phyloP scores from a whole-genome alignment of 2,797 vertebrate species.

The Myiotriccus ornatus region DNA sequence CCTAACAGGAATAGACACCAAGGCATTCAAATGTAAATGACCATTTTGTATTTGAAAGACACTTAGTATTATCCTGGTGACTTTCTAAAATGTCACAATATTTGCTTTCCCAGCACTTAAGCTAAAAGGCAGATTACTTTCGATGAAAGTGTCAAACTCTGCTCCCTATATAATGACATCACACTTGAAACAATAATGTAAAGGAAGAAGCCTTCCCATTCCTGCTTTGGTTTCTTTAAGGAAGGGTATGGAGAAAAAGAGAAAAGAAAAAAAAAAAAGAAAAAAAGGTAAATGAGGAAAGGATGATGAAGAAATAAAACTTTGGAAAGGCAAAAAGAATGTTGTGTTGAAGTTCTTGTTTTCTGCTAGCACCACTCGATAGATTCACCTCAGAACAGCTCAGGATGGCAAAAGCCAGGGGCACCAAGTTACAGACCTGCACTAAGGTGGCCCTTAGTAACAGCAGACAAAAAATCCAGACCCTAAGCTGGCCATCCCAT shows the following conservation, averaged over 20 bases:
- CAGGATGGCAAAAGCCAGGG: not conserved
- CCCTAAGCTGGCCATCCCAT: not conserved
- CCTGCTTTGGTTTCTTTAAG: not conserved
- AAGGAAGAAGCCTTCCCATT: not conserved
- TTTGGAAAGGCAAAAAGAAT: not conserved
- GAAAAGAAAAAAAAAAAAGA: not conserved
- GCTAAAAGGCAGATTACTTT: constrained; percentile 59
- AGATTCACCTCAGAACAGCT: not conserved
- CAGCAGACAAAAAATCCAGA: not conserved
- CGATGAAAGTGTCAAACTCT: constrained; percentile 44
- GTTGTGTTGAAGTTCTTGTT: not conserved
- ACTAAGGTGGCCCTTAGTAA: not conserved
- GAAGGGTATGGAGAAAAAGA: not conserved
- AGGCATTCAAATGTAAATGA: constrained; percentile 71
- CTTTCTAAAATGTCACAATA: constrained; percentile 73
- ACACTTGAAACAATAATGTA: constrained; percentile 36
- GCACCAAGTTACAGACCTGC: not conserved
- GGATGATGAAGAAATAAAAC: not conserved
- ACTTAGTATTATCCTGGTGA: constrained; percentile 64
- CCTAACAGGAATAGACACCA: constrained; percentile 60
- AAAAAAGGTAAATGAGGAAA: not conserved
- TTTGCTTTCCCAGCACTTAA: constrained; percentile 67
- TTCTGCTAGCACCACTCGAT: not conserved
- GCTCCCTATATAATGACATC: constrained; percentile 42
- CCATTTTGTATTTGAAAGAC: constrained; percentile 65